Evolutionary conservation across 2,797 vertebrate genomes (phyloP).

Genomic region (Spinus pinus): DNA sequence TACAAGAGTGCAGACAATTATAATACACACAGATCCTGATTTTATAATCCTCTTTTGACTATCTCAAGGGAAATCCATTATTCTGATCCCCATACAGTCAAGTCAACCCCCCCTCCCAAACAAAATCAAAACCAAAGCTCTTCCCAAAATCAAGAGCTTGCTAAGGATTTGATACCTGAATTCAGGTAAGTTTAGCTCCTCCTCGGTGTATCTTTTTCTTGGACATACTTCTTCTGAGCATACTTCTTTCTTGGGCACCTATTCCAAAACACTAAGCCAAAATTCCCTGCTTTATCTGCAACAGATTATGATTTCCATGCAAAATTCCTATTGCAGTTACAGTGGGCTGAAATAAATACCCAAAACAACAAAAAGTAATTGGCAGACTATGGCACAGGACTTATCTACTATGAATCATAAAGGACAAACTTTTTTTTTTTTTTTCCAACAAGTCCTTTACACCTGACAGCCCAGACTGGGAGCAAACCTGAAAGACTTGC

Average conservation of each 20-base stretch:
- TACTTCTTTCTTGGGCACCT: not conserved
- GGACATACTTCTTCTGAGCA: not conserved
- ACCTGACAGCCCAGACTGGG: not conserved
- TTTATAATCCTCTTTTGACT: slow-evolving; percentile 39
- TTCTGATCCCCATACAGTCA: not conserved
- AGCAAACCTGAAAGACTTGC: slow-evolving; percentile 20
- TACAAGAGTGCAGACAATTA: not conserved
- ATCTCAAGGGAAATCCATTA: not conserved
- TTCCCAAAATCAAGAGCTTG: not conserved
- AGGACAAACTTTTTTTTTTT: not conserved
- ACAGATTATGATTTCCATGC: not conserved
- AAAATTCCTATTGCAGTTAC: not conserved
- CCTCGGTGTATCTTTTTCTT: not conserved
- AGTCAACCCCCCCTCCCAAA: not conserved
- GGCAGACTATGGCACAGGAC: not conserved
- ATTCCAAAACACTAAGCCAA: not conserved
- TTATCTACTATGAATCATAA: not conserved
- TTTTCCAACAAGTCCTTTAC: not conserved
- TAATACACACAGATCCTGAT: not conserved
- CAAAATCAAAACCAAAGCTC: not conserved
- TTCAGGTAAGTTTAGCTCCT: not conserved
- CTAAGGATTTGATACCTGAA: not conserved
- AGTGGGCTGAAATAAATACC: not conserved
- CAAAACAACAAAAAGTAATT: not conserved
- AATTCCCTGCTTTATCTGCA: not conserved